These are phyloP conservation scores for Nemoura dubitans DNA, from an alignment of 2,888 invertebrate species.

Conservation along the genomic window DNA sequence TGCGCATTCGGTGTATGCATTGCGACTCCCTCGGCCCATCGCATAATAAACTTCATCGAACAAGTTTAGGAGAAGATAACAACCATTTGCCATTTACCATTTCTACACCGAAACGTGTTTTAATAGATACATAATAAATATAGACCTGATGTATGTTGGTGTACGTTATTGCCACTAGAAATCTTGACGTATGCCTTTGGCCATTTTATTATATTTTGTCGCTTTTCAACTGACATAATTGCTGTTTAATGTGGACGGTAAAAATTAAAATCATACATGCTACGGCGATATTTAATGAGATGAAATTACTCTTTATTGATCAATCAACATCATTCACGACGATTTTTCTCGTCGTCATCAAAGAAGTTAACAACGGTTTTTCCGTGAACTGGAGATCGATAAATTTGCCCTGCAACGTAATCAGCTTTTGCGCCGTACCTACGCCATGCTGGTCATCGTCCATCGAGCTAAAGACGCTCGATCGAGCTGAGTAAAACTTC, in stretches of 20 bases:
- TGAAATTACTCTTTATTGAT: slow-evolving; percentile 36
- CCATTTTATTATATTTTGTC: slow-evolving; percentile 21
- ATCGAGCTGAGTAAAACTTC: neutral
- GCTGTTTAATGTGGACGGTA: neutral
- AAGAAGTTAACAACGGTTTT: neutral
- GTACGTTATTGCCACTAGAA: neutral
- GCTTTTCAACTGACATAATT: slow-evolving; percentile 9
- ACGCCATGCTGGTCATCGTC: neutral
- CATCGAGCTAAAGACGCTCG: neutral
- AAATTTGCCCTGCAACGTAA: neutral
- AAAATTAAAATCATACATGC: slow-evolving; percentile 8
- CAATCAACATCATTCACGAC: slow-evolving; percentile 19
- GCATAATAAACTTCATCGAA: slow-evolving; percentile 19
- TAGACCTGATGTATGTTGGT: slow-evolving; percentile 36
- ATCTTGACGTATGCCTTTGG: neutral
- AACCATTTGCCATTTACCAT: slow-evolving; percentile 24
- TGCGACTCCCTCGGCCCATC: neutral
- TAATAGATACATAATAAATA: slow-evolving; percentile 40
- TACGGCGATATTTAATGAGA: slow-evolving; percentile 26
- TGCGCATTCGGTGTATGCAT: neutral
- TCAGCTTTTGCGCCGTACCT: neutral
- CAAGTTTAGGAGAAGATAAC: slow-evolving; percentile 23
- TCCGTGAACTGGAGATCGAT: neutral
- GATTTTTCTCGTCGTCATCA: slow-evolving; percentile 2
- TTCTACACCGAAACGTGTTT: slow-evolving; percentile 17